These are phyloP conservation scores for Bubalus kerabau DNA, from an alignment of 2,113 vertebrate genomes.

Conservation along the genomic window DNA sequence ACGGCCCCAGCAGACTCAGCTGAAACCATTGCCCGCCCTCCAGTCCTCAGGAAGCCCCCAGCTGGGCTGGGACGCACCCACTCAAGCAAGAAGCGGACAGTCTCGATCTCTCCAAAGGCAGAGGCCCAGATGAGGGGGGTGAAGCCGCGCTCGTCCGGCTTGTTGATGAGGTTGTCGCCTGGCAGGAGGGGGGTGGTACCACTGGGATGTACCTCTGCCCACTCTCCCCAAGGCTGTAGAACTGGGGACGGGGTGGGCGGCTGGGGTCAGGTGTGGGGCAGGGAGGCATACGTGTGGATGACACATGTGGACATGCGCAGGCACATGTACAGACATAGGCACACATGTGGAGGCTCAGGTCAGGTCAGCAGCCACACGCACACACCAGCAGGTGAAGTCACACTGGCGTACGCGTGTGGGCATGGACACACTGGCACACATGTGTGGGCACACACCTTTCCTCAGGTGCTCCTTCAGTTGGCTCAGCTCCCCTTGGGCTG, in stretches of 20 bases:
- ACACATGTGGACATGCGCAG: fast-evolving
- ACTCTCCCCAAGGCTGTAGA: not conserved
- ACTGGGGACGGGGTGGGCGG: fast-evolving
- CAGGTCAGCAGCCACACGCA: not conserved
- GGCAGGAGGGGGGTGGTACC: not conserved
- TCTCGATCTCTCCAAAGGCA: constrained; percentile 93
- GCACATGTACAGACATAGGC: fast-evolving
- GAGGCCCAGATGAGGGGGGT: constrained; percentile 97
- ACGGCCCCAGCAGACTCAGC: not conserved
- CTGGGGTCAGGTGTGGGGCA: not conserved
- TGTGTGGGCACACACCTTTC: constrained; percentile 82
- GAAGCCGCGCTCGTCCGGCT: constrained; percentile 91
- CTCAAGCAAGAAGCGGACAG: constrained; percentile 91
- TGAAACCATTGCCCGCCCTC: not conserved
- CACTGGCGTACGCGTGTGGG: fast-evolving
- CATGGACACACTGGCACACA: not conserved
- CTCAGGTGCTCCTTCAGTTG: constrained; percentile 87
- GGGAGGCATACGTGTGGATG: not conserved
- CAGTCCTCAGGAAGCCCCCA: not conserved
- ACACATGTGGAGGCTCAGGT: not conserved
- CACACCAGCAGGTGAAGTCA: not conserved
- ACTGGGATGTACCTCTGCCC: not conserved
- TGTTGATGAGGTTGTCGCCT: constrained; percentile 91
- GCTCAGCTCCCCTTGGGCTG: constrained; percentile 92
- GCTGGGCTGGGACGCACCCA: constrained; percentile 80